A percentile compares a stretch with the other conserved stretches of the same genome.
Conservation (phyloP, 2,797 vertebrate species). For the Microcaecilia unicolor region DNA sequence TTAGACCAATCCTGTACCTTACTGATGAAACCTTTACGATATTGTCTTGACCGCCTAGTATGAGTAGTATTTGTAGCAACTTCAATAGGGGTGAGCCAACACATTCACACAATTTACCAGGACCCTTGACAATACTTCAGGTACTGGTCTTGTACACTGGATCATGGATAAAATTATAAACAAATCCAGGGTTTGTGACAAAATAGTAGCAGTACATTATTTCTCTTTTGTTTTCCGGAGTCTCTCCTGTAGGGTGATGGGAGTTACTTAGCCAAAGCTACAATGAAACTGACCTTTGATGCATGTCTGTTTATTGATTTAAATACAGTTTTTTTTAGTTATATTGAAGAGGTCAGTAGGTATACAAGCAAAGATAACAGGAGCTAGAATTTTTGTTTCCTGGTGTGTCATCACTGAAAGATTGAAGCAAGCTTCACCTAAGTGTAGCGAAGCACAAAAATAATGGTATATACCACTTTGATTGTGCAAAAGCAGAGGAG, state of each 20-base stretch:
- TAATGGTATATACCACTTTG: slow-evolving; percentile 81
- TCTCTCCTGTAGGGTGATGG: not conserved
- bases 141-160: too few relatives aligned
- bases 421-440: slow-evolving; percentile 87
- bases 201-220: too few relatives aligned
- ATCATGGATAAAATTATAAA: too few relatives aligned
- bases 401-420: slow-evolving; percentile 81
- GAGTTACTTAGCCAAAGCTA: slow-evolving; percentile 16
- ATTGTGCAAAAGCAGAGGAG: slow-evolving; percentile 61
- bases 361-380: slow-evolving; percentile 70
- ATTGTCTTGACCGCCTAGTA: too few relatives aligned
- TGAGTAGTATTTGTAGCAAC: too few relatives aligned
- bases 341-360: slow-evolving; percentile 44
- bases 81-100: too few relatives aligned
- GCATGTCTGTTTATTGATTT: slow-evolving; percentile 62
- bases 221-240: too few relatives aligned
- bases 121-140: too few relatives aligned
- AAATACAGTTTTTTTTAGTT: slow-evolving; percentile 44
- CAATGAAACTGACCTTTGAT: slow-evolving; percentile 65
- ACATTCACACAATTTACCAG: too few relatives aligned
- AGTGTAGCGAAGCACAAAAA: slow-evolving; percentile 95
- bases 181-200: too few relatives aligned
- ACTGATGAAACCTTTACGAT: too few relatives aligned
- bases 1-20: too few relatives aligned
- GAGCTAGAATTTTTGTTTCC: slow-evolving; percentile 60